A percentile compares a stretch with the other conserved stretches of the same genome.
phyloP scores from a whole-genome alignment of 2,797 vertebrate genomes.

The Hippocampus kuda region DNA sequence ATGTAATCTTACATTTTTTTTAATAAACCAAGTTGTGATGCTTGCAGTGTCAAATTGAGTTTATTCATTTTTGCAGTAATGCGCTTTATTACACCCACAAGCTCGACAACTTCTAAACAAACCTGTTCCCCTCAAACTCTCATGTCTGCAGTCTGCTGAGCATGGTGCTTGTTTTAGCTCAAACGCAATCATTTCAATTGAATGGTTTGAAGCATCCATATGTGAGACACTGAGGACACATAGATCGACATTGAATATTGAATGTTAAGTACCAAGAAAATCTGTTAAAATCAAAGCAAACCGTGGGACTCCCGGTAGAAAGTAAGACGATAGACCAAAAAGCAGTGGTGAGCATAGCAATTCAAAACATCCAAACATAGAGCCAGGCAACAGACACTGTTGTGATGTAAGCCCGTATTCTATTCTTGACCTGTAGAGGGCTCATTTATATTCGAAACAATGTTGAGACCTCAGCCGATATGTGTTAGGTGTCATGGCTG shows the following conservation, averaged over 20 bases:
- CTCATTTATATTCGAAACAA: neutral
- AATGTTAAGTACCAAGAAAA: neutral
- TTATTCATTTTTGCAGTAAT: neutral
- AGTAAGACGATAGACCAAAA: neutral
- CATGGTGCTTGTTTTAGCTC: slow-evolving; percentile 22
- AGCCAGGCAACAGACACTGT: neutral
- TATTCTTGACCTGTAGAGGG: neutral
- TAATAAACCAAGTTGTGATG: neutral
- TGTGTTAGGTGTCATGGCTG: neutral
- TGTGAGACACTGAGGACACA: neutral
- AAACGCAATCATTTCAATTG: slow-evolving; percentile 2
- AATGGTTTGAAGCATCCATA: neutral
- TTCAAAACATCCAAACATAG: neutral
- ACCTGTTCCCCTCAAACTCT: slow-evolving; percentile 1
- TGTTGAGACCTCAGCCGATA: neutral
- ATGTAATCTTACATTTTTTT: neutral
- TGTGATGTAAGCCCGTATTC: neutral
- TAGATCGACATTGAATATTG: neutral
- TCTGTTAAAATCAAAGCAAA: neutral
- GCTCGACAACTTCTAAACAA: neutral
- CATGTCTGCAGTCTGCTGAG: slow-evolving; percentile 19
- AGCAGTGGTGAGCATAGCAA: neutral
- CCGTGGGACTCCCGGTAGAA: neutral
- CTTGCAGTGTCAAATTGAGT: neutral
- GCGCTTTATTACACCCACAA: neutral